Evolutionary conservation across 2,113 vertebrate species (phyloP).

Genomic region (Jaculus jaculus): DNA sequence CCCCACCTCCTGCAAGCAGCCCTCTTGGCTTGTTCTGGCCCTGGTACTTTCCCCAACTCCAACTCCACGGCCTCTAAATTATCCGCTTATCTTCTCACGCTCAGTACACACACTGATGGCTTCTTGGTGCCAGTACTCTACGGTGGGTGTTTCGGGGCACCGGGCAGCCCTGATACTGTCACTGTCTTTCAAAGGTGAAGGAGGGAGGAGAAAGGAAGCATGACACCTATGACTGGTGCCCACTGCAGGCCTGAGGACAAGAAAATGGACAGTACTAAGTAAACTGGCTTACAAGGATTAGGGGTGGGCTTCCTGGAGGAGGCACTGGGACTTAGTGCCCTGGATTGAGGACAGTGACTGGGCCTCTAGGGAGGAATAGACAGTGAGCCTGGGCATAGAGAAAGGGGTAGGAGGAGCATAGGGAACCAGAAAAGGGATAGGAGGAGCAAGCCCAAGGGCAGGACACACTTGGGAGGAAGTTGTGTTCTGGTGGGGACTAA

Average conservation of each 20-base stretch:
- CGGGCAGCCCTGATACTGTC: not conserved
- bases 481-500: not conserved
- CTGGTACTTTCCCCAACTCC: not conserved
- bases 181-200: slow-evolving; percentile 36
- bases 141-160: not conserved
- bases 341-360: not conserved
- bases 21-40: slow-evolving; percentile 23
- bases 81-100: slow-evolving; percentile 16
- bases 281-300: not conserved
- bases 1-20: slow-evolving; percentile 62
- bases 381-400: not conserved
- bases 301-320: slow-evolving; percentile 51
- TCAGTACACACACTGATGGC: not conserved
- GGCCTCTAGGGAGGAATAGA: not conserved
- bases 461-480: slow-evolving; percentile 21
- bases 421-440: not conserved
- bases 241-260: not conserved
- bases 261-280: not conserved
- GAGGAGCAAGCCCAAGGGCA: slow-evolving; percentile 9
- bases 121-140: slow-evolving; percentile 13
- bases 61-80: not conserved
- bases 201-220: slow-evolving; percentile 1
- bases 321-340: slow-evolving; percentile 18
- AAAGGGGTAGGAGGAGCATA: not conserved
- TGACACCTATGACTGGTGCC: slow-evolving; percentile 28